phyloP scores from a whole-genome alignment of 1,140 invertebrate species.

The Leptinotarsa defecta region DNA sequence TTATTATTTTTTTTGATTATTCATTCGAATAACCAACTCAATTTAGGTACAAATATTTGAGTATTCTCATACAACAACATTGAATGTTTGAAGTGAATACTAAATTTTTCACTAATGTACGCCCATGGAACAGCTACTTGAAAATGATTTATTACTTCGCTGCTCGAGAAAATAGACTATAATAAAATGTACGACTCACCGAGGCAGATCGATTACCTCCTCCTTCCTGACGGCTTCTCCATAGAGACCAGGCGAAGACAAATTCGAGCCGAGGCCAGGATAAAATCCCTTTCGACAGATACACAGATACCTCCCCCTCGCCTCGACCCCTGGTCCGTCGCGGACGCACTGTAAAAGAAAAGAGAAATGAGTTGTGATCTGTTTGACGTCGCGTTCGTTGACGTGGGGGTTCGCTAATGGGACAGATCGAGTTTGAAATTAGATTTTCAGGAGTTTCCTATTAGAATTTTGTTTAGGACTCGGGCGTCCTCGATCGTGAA shows the following conservation, averaged over 20 bases:
- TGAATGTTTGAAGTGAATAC: too few species aligned
- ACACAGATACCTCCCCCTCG: constrained; percentile 56
- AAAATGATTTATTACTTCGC: too few species aligned
- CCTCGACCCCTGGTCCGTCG: constrained; percentile 38
- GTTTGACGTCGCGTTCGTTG: background rate
- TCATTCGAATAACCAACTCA: too few species aligned
- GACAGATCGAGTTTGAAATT: constrained; percentile 17
- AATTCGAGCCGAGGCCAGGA: constrained; percentile 53
- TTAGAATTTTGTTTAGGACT: constrained; percentile 4
- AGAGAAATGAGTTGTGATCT: background rate
- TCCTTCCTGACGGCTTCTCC: constrained; percentile 57
- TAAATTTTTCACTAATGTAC: too few species aligned
- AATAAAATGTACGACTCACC: constrained; percentile 41
- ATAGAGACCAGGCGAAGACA: constrained; percentile 56
- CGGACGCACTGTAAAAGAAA: constrained; percentile 51
- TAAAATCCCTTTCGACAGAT: constrained; percentile 59
- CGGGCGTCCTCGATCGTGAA: background rate
- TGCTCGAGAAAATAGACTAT: background rate
- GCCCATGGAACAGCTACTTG: too few species aligned
- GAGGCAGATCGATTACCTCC: constrained; percentile 49
- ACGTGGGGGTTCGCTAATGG: background rate
- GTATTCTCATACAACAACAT: too few species aligned
- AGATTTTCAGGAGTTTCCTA: background rate
- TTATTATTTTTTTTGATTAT: too few species aligned
- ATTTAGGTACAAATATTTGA: too few species aligned